Base-by-base conservation (phyloP, 2,113 vertebrate species). In the Boulengeromyrus knoepffleri region DNA sequence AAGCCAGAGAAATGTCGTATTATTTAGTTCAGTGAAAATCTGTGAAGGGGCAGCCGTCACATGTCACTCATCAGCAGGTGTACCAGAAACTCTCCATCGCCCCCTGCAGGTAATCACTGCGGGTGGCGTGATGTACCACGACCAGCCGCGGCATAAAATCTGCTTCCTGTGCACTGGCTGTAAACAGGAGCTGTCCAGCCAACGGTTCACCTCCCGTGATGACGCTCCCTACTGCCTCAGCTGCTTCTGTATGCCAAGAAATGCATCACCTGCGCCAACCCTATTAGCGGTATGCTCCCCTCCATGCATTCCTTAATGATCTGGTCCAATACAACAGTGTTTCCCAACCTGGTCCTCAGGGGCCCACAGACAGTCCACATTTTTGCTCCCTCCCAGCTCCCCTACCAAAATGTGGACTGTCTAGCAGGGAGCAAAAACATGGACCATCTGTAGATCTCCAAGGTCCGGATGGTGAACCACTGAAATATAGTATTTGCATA, bases 211-310 rank as follows among this genome's bases (percentile, higher is more conserved):
- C 2, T 97, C 97, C 77, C 94, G 95, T 2, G 97, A 97, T 2
- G 97, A 97, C 87, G 96, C 96, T 5, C 95, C 96, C 0, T 97
- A 97, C 89, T 97, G 97, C 93, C 94, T 97, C 92, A 96, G 93
- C 93, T 97, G 97, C 94, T 97, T 97, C 95, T 97, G 97, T 97
- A 97, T 0, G 94, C 97, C 92, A 97, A 98, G 92, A 97, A 96
- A 93, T 97, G 97, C 90, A 95, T 96, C 1, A 96, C 95, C n/a
- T 97, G 97, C 90, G 96, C 96, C 92, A 96, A 95, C 87, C 97
- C 97, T 1, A 97, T 97, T 92, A 97, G 96, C 1, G 97, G 97
- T 97, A 95, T 39, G 96, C 17, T 27, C 66, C 5, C 39, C 5
- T 19, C n/a, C 88, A 15, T 27, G 4, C 12, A 50, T 36, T 19